phyloP scores from a whole-genome alignment of 2,888 invertebrate genomes.

The Pardosa pseudoannulata region DNA sequence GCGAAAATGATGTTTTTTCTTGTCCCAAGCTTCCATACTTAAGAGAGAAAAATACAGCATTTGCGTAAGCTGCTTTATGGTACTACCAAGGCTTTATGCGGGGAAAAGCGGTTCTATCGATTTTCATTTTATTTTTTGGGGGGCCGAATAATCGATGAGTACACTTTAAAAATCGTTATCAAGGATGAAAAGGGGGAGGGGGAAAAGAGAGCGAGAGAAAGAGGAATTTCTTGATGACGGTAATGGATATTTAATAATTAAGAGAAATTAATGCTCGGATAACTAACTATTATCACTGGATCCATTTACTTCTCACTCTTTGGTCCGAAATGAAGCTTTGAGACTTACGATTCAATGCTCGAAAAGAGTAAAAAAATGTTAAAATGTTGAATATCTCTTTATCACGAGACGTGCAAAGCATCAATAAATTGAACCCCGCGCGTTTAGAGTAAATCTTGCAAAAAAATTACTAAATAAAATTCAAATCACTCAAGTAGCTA shows the following conservation, averaged over 20 bases:
- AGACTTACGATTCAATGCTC: too few species aligned
- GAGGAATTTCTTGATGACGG: neutral
- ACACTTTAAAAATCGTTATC: conserved; percentile 12
- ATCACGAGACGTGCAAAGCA: too few species aligned
- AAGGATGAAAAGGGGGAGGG: neutral
- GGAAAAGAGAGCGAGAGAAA: neutral
- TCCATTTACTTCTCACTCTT: too few species aligned
- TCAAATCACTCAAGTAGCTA: too few species aligned
- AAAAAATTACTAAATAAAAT: too few species aligned
- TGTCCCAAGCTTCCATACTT: neutral
- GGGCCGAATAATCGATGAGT: conserved; percentile 45
- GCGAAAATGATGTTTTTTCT: conserved; percentile 65
- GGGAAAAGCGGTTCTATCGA: conserved; percentile 23
- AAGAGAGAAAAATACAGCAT: conserved; percentile 22
- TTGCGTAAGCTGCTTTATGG: conserved; percentile 22
- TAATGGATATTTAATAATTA: neutral
- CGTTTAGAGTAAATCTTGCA: too few species aligned
- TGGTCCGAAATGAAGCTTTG: too few species aligned
- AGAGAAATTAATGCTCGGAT: neutral
- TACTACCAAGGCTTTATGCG: neutral
- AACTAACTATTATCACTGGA: neutral
- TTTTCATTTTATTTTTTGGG: conserved; percentile 49
- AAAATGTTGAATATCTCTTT: too few species aligned
- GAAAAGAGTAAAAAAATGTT: too few species aligned
- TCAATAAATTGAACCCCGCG: too few species aligned